Conservation (phyloP, 2,797 vertebrate species). For the Scomberomorus guttatus region DNA sequence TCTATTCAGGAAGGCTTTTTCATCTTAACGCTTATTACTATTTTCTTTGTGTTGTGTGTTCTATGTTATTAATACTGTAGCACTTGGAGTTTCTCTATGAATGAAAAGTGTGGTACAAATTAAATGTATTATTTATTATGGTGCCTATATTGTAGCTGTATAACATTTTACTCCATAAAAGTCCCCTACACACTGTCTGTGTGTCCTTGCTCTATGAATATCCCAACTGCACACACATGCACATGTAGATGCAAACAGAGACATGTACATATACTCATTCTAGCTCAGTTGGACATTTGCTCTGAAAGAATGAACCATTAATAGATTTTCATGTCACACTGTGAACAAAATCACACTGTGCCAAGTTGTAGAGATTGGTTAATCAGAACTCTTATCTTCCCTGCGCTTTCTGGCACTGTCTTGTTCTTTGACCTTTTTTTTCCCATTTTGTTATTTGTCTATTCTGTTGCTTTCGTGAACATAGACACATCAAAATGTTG, state of each 20-base stretch:
- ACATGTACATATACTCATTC: conserved; percentile 9
- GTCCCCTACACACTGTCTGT: background rate
- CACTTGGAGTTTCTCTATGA: too few relatives aligned
- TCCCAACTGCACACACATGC: background rate
- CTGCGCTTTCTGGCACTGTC: conserved; percentile 37
- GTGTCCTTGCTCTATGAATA: background rate
- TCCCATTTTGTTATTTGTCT: conserved; percentile 43
- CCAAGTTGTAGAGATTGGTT: conserved; percentile 51
- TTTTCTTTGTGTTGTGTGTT: too few relatives aligned
- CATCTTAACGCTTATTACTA: too few relatives aligned
- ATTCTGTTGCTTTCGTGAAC: conserved; percentile 50
- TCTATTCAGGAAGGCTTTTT: too few relatives aligned
- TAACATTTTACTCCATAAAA: too few relatives aligned
- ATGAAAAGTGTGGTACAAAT: too few relatives aligned
- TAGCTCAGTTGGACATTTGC: background rate
- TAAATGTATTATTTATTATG: too few relatives aligned
- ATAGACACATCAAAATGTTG: conserved; percentile 28
- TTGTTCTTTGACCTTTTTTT: conserved; percentile 59
- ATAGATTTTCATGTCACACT: conserved; percentile 53
- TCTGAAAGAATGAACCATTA: conserved; percentile 56
- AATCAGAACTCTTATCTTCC: conserved; percentile 71
- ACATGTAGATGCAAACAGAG: conserved; percentile 5
- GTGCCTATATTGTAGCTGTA: too few relatives aligned
- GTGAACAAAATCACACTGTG: conserved; percentile 22
- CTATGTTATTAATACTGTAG: too few relatives aligned